phyloP scores from a whole-genome alignment of 2,797 vertebrate genomes.

The Coilia nasus region DNA sequence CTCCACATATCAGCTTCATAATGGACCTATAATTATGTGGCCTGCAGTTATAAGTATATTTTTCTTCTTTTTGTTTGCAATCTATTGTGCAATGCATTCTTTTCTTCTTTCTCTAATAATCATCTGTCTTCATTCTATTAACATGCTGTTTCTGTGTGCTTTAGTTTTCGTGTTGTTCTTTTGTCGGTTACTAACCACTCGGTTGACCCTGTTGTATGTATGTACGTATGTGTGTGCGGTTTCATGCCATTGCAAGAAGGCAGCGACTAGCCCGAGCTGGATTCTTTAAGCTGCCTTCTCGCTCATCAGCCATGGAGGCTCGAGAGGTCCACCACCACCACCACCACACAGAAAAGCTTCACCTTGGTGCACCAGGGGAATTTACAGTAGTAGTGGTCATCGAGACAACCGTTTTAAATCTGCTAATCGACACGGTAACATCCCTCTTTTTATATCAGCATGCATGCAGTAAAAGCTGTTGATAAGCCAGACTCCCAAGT shows the following conservation, averaged over 20 bases:
- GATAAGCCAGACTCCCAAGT: constrained; percentile 1
- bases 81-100: constrained; percentile 29
- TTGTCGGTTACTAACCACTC: constrained; percentile 46
- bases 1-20: constrained; percentile 34
- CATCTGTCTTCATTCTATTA: constrained; percentile 49
- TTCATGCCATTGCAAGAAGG: constrained; percentile 25
- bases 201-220: constrained; percentile 37
- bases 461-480: neutral
- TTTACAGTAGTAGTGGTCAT: neutral
- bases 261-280: neutral
- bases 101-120: constrained; percentile 44
- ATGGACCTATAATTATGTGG: constrained; percentile 43
- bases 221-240: constrained; percentile 21
- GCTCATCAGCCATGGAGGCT: constrained; percentile 19
- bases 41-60: constrained; percentile 51
- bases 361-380: neutral
- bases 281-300: neutral
- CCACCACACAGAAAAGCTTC: neutral
- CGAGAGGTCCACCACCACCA: neutral
- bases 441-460: constrained; percentile 24
- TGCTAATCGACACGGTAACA: constrained; percentile 44
- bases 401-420: constrained; percentile 73
- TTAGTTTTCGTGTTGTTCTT: constrained; percentile 36
- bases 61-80: neutral
- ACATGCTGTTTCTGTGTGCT: constrained; percentile 50